phyloP scores from a whole-genome alignment of 2,113 vertebrate species.

The Ophiodon elongatus region DNA sequence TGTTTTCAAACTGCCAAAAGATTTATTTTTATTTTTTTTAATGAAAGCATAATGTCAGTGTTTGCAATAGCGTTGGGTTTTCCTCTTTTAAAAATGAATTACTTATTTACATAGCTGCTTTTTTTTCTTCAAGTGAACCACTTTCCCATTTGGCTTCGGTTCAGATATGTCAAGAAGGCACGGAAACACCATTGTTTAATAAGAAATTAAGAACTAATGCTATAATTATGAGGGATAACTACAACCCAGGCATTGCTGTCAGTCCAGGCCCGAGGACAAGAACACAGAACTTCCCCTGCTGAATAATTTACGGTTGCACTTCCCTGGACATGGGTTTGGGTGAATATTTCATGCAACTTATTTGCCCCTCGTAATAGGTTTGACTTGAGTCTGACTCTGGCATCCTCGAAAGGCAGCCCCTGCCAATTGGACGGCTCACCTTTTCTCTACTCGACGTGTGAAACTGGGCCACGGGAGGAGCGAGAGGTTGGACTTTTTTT shows the following conservation, averaged over 20 bases:
- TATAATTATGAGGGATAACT: neutral
- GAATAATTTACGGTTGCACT: conserved; percentile 72
- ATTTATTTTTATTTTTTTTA: neutral
- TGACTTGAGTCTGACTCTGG: conserved; percentile 54
- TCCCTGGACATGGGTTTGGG: conserved; percentile 49
- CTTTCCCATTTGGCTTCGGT: neutral
- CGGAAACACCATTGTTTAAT: conserved; percentile 11
- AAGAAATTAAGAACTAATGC: conserved; percentile 1
- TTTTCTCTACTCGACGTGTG: conserved; percentile 25
- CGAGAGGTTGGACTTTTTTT: conserved; percentile 34
- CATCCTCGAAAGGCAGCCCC: conserved; percentile 23
- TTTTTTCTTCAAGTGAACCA: conserved; percentile 5
- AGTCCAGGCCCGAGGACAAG: conserved; percentile 2
- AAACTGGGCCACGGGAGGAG: conserved; percentile 11
- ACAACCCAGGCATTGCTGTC: neutral
- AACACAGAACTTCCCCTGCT: conserved; percentile 52
- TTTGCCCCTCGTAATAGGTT: conserved; percentile 75
- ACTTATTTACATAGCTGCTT: neutral
- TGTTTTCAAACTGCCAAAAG: neutral
- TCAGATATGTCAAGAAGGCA: conserved; percentile 21
- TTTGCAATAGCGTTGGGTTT: neutral
- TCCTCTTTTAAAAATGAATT: neutral
- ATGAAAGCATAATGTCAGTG: neutral
- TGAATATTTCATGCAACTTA: conserved; percentile 81
- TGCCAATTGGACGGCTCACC: conserved; percentile 43